phyloP scores from a whole-genome alignment of 2,888 invertebrate species.

The Chymomyza procnemis region DNA sequence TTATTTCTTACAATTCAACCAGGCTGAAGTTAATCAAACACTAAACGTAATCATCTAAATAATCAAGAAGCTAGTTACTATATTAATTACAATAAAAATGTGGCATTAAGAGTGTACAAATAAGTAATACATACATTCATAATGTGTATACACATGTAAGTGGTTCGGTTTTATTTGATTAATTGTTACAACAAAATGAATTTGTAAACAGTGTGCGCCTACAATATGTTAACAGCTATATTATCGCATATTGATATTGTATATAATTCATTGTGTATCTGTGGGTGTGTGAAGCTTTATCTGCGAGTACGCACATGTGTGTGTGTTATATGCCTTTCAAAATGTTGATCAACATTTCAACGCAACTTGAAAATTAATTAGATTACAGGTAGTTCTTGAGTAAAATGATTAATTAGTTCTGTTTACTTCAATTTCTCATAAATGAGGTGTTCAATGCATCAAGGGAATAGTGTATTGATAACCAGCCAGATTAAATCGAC shows the following conservation, averaged over 20 bases:
- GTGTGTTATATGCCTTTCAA: slow-evolving; percentile 18
- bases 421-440: too few species aligned
- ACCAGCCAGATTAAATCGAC: too few species aligned
- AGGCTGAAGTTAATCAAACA: not conserved
- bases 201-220: slow-evolving; percentile 36
- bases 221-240: slow-evolving; percentile 45
- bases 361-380: slow-evolving; percentile 27
- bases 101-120: not conserved
- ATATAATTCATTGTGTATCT: slow-evolving; percentile 9
- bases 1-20: not conserved
- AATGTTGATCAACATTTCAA: slow-evolving; percentile 41
- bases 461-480: too few species aligned
- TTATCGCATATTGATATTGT: slow-evolving; percentile 40
- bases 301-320: not conserved
- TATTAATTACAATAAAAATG: not conserved
- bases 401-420: not conserved
- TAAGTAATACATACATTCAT: not conserved
- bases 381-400: not conserved
- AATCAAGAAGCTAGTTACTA: not conserved
- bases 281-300: not conserved
- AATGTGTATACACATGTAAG: not conserved
- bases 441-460: too few species aligned
- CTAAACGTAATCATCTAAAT: not conserved
- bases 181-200: slow-evolving; percentile 50
- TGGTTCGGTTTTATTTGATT: slow-evolving; percentile 43